phyloP scores from a whole-genome alignment of 2,888 invertebrate species.

The Cerceris rybyensis region DNA sequence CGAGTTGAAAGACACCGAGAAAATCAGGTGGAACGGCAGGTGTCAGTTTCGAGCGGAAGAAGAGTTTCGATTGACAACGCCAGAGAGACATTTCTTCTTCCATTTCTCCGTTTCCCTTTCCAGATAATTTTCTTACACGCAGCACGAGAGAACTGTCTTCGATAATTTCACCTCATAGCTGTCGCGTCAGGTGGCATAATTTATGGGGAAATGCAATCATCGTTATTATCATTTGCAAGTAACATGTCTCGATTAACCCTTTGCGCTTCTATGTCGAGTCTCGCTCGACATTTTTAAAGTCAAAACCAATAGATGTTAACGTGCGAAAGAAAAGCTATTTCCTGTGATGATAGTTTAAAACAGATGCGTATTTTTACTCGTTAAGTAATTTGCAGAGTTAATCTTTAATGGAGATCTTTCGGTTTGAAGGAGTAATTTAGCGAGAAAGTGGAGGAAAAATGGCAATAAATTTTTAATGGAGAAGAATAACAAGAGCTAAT shows the following conservation, averaged over 20 bases:
- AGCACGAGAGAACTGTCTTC: not conserved
- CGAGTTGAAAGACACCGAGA: not conserved
- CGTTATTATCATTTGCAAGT: slow-evolving; percentile 49
- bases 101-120: slow-evolving; percentile 3
- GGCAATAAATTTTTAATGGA: no score
- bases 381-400: no score
- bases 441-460: no score
- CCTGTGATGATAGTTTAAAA: not conserved
- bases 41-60: slow-evolving; percentile 17
- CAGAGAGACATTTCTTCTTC: not conserved
- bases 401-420: no score
- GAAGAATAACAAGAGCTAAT: no score
- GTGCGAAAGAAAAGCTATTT: no score
- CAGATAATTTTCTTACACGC: not conserved
- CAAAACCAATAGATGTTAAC: no score
- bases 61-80: slow-evolving; percentile 1
- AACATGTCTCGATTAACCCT: slow-evolving; percentile 43
- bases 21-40: slow-evolving; percentile 16
- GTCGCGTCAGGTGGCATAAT: slow-evolving; percentile 36
- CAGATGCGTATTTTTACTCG: no score
- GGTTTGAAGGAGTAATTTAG: no score
- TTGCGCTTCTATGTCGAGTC: no score
- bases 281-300: no score
- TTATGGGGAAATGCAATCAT: slow-evolving; percentile 37
- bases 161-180: slow-evolving; percentile 35